Conservation (phyloP, 2,113 vertebrate species). For the Elgaria multicarinata region DNA sequence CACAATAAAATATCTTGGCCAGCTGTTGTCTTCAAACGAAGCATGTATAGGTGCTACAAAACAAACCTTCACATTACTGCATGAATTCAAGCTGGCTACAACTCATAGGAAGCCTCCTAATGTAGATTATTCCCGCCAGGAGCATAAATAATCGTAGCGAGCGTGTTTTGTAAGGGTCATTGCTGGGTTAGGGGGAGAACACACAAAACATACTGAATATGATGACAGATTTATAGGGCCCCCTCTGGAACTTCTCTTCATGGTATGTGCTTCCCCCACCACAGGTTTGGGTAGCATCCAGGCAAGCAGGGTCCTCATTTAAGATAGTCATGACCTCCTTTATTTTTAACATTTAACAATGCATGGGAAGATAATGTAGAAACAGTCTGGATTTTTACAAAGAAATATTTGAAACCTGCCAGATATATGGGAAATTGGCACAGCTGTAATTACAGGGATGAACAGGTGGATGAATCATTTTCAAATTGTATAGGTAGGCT, state of each 20-base stretch:
- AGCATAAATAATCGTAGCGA: slow-evolving; percentile 25
- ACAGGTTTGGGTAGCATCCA: not conserved
- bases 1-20: not conserved
- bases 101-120: not conserved
- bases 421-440: not conserved
- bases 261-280: fast-evolving
- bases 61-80: not conserved
- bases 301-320: fast-evolving
- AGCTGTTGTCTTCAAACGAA: not conserved
- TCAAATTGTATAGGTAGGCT: not conserved
- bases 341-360: not conserved
- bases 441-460: not conserved
- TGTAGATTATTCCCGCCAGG: not conserved
- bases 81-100: not conserved
- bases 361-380: not conserved
- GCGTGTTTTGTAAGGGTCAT: slow-evolving; percentile 13
- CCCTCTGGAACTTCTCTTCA: slow-evolving; percentile 1
- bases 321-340: not conserved
- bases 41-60: not conserved
- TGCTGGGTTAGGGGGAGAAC: slow-evolving; percentile 1
- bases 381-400: slow-evolving; percentile 4
- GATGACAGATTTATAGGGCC: not conserved
- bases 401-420: not conserved
- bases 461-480: not conserved
- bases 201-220: not conserved